Percentiles rank a stretch among this genome's conserved stretches.
These are phyloP conservation scores for Batillaria attramentaria DNA, from an alignment of 1,140 invertebrate species.

Conservation along the genomic window DNA sequence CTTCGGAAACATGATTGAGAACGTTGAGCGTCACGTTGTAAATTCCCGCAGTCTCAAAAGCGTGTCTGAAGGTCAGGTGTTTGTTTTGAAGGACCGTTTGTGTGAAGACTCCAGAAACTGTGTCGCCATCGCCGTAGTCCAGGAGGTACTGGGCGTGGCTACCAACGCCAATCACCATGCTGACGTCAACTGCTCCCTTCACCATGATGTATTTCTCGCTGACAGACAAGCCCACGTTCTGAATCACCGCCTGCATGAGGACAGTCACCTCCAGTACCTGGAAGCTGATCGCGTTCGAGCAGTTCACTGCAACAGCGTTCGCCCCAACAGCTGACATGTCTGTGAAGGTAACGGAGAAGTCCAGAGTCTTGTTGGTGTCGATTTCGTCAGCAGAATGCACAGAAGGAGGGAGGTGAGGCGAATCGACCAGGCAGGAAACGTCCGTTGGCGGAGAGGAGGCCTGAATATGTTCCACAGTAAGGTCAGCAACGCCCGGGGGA, in stretches of 20 bases:
- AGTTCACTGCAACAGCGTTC: conserved; percentile 38
- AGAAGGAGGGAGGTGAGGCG: neutral
- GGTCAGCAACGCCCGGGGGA: conserved; percentile 37
- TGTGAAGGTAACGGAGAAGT: conserved; percentile 29
- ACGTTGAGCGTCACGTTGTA: conserved; percentile 37
- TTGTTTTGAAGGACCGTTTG: conserved; percentile 24
- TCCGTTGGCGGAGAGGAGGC: conserved; percentile 35
- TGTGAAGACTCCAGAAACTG: conserved; percentile 17
- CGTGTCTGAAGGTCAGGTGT: conserved; percentile 25
- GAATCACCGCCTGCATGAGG: conserved; percentile 39
- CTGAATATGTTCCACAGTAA: conserved; percentile 29
- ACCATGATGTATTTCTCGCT: conserved; percentile 34
- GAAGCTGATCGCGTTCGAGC: conserved; percentile 46
- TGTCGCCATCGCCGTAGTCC: conserved; percentile 36
- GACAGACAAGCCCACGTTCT: conserved; percentile 24
- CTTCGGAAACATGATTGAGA: conserved; percentile 38
- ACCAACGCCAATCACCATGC: conserved; percentile 37
- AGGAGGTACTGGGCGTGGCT: conserved; percentile 41
- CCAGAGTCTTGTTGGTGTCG: conserved; percentile 3
- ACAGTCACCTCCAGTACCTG: conserved; percentile 36
- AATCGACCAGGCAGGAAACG: conserved; percentile 33
- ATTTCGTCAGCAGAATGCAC: conserved; percentile 34
- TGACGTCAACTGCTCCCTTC: conserved; percentile 34
- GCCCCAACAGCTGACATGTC: conserved; percentile 35
- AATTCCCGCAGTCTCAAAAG: conserved; percentile 36